phyloP scores from a whole-genome alignment of 2,888 invertebrate species.

The Megastigmus dorsalis region DNA sequence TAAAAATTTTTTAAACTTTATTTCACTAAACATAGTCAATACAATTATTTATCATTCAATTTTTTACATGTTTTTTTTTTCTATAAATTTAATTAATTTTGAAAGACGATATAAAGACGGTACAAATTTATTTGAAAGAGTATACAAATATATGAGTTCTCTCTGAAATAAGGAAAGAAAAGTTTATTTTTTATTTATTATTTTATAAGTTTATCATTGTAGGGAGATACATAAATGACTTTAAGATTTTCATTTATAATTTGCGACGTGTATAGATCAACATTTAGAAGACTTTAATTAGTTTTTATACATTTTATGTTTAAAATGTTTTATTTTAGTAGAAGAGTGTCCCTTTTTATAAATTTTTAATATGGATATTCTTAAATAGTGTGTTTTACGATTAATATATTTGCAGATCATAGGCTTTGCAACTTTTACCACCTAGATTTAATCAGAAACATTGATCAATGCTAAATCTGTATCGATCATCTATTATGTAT shows the following conservation, averaged over 20 bases:
- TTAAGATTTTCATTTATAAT: slow-evolving; percentile 49
- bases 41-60: slow-evolving; percentile 35
- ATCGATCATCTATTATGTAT: slow-evolving; percentile 54
- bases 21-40: slow-evolving; percentile 48
- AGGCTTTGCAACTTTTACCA: slow-evolving; percentile 51
- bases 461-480: slow-evolving; percentile 49
- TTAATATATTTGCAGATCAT: slow-evolving; percentile 52
- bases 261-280: slow-evolving; percentile 45
- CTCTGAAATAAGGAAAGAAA: slow-evolving; percentile 48
- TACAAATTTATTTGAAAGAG: slow-evolving; percentile 52
- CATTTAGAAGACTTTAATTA: slow-evolving; percentile 50
- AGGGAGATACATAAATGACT: slow-evolving; percentile 46
- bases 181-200: slow-evolving; percentile 54
- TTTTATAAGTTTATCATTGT: slow-evolving; percentile 52
- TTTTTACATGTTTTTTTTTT: slow-evolving; percentile 40
- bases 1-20: slow-evolving; percentile 42
- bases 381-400: slow-evolving; percentile 53
- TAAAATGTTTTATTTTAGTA: slow-evolving; percentile 51
- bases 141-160: slow-evolving; percentile 49
- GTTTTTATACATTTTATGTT: slow-evolving; percentile 54
- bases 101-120: slow-evolving; percentile 44
- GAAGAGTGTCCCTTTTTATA: slow-evolving; percentile 48
- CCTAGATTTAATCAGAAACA: slow-evolving; percentile 45
- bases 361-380: slow-evolving; percentile 52
- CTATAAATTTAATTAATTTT: slow-evolving; percentile 38